A percentile compares a stretch with the other conserved stretches of the same genome.
These are phyloP conservation scores for Pitta sordida DNA, from an alignment of 2,113 vertebrate species.

Conservation along the genomic window DNA sequence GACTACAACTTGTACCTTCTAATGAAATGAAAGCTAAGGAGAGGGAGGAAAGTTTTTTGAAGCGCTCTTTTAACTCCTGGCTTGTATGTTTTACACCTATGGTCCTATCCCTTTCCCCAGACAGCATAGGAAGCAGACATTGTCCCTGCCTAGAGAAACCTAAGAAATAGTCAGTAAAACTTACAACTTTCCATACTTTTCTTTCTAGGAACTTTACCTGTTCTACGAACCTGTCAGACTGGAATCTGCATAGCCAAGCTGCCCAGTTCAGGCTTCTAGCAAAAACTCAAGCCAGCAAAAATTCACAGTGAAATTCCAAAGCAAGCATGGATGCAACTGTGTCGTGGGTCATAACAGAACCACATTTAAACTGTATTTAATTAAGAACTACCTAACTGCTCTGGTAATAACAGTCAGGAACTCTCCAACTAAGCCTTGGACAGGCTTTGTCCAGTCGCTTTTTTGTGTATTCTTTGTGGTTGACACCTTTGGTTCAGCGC, in stretches of 20 bases:
- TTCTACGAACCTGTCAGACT: neutral
- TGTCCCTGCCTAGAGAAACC: neutral
- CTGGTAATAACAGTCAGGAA: neutral
- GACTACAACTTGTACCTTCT: neutral
- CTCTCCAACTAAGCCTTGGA: neutral
- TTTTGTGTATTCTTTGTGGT: neutral
- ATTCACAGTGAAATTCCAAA: neutral
- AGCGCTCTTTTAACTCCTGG: neutral
- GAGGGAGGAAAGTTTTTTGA: neutral
- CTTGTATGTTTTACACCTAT: neutral
- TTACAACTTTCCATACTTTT: neutral
- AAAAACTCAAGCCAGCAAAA: neutral
- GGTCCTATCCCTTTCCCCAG: neutral
- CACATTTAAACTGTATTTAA: neutral
- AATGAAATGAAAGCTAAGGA: neutral
- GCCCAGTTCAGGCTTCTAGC: neutral
- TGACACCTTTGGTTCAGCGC: neutral
- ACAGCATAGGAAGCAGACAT: accelerated
- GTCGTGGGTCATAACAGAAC: neutral
- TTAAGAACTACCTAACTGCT: neutral
- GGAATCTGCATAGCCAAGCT: neutral
- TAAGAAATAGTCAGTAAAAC: neutral
- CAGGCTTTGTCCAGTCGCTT: neutral
- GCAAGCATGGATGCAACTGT: neutral
- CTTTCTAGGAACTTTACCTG: neutral